Base-by-base conservation (phyloP, 2,888 invertebrate genomes). In the Carpatolechia fugitivella region DNA sequence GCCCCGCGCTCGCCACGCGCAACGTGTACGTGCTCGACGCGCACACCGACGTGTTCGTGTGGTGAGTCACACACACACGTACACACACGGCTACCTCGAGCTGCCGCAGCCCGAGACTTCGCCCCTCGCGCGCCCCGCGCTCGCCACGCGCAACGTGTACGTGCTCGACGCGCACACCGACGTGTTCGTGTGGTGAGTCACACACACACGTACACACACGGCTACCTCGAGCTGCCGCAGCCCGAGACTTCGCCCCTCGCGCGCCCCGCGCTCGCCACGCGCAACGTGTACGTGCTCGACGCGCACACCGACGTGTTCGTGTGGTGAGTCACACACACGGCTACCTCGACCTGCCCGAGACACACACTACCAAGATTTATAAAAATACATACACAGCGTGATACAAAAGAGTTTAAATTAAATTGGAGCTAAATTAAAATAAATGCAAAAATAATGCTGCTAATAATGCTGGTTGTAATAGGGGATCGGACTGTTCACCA, bases 11-110 rank as follows among this genome's bases (percentile, higher is more conserved):
- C 50, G 94, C 95, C 68, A 97, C 97, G 59, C 95, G 97, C 74
- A 96, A 96, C 84, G 99, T 99, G 0, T 99, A 98, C 85, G 96
- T 99, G 72, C 91, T 99, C 55, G 99, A 99, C 85, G 98, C 98
- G 74, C 95, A 94, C 74, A 91, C 95, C 56, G 99, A 99, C 80
- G 94, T 99, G 11, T 99, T 98, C 82, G 97, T 98, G 1, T 99
- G 99, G 99, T 96, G 78, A 67, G 99, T n/a, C 99, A 85, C 90
- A 99, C 68, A 99, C 99, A 1, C 99, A 24, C 24, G 6, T 6
- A 24, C 24, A 24, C 24, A 24, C 24, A 24, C 24, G 99, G 99
- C 0, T 99, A 99, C 83, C 88, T 99, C 67, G 99, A 99, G 85
- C 90, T 99, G 69, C 99, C 99, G 1, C 99, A 99, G 91, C 91